Conservation (phyloP, 1,140 invertebrate species). For the Panagrolaimus sp. region DNA sequence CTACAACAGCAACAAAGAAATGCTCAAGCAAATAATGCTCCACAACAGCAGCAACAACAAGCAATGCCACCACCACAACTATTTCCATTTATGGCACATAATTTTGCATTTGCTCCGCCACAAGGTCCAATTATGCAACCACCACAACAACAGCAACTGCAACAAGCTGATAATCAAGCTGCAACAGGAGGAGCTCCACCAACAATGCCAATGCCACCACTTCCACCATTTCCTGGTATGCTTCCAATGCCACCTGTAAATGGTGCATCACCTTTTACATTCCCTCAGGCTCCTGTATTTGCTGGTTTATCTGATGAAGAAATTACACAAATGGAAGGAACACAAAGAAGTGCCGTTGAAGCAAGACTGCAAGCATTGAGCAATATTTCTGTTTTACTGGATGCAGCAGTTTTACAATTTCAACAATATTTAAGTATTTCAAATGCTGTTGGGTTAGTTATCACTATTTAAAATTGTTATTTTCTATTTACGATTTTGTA, state of each 20-base stretch:
- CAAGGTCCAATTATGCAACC: constrained; percentile 16
- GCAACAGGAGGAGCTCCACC: constrained; percentile 13
- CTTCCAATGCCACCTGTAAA: constrained; percentile 63
- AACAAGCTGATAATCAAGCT: background rate
- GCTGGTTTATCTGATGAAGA: constrained; percentile 71
- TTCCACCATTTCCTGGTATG: constrained; percentile 34
- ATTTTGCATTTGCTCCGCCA: constrained; percentile 26
- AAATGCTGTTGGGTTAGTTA: background rate
- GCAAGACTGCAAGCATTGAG: constrained; percentile 76
- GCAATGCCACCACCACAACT: constrained; percentile 27
- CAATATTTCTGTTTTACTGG: constrained; percentile 78
- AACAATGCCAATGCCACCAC: constrained; percentile 26
- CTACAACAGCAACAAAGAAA: constrained; percentile 12
- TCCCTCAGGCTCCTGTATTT: constrained; percentile 40
- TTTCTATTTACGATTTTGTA: background rate
- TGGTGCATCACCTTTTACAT: constrained; percentile 42
- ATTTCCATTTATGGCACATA: constrained; percentile 24
- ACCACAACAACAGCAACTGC: constrained; percentile 19
- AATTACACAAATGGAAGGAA: constrained; percentile 77
- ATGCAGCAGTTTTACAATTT: constrained; percentile 80
- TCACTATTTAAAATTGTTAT: background rate
- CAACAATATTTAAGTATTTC: constrained; percentile 68
- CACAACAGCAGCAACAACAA: constrained; percentile 6
- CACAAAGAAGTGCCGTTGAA: constrained; percentile 76
- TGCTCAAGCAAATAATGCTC: constrained; percentile 18